Evolutionary conservation across 2,113 vertebrate species (phyloP), one percentile per base, ranked within the genome.

Genomic region (Barbus barbus): DNA sequence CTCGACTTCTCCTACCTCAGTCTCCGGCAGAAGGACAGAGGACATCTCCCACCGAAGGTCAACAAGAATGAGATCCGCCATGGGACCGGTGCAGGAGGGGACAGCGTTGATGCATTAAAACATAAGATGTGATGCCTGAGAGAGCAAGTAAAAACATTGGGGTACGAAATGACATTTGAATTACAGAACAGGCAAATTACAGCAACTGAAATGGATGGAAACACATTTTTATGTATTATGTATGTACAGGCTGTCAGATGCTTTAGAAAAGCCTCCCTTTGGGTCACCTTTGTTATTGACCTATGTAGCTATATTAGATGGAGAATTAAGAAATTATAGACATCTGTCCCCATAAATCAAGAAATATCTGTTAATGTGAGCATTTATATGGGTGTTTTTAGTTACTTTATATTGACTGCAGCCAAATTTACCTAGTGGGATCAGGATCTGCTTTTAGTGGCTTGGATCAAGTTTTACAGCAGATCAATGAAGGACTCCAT

Each of bases 41-140:
- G 81, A 58, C 89, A 79, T 84, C 81, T 86, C 14, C 87, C 28
- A 86, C 61, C 84, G 89, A 93, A 91, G 91, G 92, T 92, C 90
- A 93, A 36, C 18, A 65, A 89, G 89, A 90, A 88, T 80, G 78
- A 85, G 88, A 83, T 86, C 85, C 83, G 85, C 72, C 90, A 74
- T 38, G 71, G 85, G 84, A 89, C 83, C 82, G 13, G 33, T 86
- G 71, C 69, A 6, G 82, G 63, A 81, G 48, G 60, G 26, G 31
- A 67, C 28, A 14, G 74, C 2, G 14, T 41, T 2, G n/a, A 31
- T 79, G 51, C 51, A 72, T 65, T 83, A 36, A 85, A 74, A 72
- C 51, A 65, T 65, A 80, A 80, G 38, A 65, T 31, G 58, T 3
- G 1, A 46, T 22, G 16, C 61, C 48, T 65, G 78, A 63, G 18